Evolutionary conservation across 2,113 vertebrate species (phyloP).

Genomic region (Tenrec ecaudatus): DNA sequence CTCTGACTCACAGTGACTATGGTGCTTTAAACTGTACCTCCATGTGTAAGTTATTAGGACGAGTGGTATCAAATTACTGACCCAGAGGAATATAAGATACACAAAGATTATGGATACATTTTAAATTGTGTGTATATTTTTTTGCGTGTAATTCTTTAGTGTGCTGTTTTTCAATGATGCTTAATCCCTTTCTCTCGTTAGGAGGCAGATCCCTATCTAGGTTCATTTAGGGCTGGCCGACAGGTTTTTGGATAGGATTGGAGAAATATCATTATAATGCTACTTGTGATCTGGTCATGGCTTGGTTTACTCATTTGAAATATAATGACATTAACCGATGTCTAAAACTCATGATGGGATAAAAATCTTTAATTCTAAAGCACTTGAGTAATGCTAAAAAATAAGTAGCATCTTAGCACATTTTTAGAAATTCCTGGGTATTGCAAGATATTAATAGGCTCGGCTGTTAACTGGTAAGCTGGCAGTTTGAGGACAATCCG

Average conservation of each 20-base stretch:
- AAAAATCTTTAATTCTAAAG: neutral
- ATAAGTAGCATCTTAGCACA: neutral
- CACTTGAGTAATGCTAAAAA: neutral
- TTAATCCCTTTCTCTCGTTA: neutral
- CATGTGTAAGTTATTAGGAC: neutral
- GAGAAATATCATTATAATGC: neutral
- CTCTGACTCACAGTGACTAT: too few species aligned
- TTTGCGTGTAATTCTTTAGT: neutral
- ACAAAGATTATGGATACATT: conserved; percentile 28
- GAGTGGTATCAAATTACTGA: neutral
- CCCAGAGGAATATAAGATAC: neutral
- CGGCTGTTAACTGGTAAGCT: neutral
- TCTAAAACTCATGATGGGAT: neutral
- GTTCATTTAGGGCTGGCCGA: neutral
- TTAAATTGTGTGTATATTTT: neutral
- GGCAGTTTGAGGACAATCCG: neutral
- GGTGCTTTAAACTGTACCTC: neutral
- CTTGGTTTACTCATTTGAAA: neutral
- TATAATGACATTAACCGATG: neutral
- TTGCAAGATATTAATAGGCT: neutral
- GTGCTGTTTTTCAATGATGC: neutral
- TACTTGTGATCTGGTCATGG: neutral
- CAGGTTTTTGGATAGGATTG: neutral
- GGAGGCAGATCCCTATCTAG: neutral
- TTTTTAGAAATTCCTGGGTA: neutral